phyloP scores from a whole-genome alignment of 1,140 invertebrate species.

The Carcinoscorpius rotundicauda region DNA sequence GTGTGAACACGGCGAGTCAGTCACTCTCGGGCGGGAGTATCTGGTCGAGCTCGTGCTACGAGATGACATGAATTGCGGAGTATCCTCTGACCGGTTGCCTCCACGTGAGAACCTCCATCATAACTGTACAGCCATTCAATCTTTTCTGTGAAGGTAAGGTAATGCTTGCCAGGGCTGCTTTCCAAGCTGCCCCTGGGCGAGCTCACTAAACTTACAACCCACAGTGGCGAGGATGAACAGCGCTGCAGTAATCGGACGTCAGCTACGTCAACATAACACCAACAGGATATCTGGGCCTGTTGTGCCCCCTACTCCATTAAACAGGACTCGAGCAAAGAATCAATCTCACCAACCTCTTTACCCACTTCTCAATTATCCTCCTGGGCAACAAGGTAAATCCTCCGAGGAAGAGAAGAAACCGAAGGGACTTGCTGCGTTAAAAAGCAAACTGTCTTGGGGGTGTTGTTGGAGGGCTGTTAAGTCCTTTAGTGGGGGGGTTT shows the following conservation, averaged over 20 bases:
- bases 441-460: constrained; percentile 19
- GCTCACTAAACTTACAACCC: too few species aligned
- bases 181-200: too few species aligned
- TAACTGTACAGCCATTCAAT: too few species aligned
- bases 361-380: constrained; percentile 6
- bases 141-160: too few species aligned
- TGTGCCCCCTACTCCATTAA: constrained; percentile 17
- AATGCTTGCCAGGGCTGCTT: too few species aligned
- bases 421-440: constrained; percentile 13
- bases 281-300: constrained; percentile 17
- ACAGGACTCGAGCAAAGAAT: constrained; percentile 21
- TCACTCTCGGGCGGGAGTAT: too few species aligned
- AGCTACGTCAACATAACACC: constrained; percentile 26
- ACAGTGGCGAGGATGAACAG: constrained; percentile 22
- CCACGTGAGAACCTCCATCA: too few species aligned
- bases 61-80: too few species aligned
- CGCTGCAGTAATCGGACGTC: constrained; percentile 28
- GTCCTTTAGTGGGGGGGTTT: constrained; percentile 63
- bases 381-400: not conserved
- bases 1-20: too few species aligned
- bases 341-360: constrained; percentile 21
- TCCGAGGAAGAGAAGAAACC: not conserved
- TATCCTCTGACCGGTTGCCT: too few species aligned
- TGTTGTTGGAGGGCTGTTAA: constrained; percentile 84
- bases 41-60: too few species aligned